Percentiles rank a stretch among this genome's conserved stretches.
phyloP scores from a whole-genome alignment of 37 sponge, comb jelly and placozoan genomes.

The Beroe ovata region DNA sequence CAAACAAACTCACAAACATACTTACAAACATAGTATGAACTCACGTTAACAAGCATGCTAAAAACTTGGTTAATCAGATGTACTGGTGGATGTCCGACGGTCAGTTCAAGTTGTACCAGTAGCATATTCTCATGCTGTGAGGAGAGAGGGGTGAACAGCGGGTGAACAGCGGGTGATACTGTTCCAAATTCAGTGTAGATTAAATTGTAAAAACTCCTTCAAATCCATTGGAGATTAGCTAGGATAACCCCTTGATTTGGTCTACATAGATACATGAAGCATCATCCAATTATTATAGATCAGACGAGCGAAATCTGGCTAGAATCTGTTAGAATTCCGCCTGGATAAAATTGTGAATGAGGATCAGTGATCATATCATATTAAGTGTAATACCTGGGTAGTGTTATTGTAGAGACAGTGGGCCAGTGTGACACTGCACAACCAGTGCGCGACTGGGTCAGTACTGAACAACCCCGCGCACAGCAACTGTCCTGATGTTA shows the following conservation, averaged over 20 bases:
- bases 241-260: too few relatives aligned
- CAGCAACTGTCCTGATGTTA: constrained; percentile 89
- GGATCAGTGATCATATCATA: too few relatives aligned
- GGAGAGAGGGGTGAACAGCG: too few relatives aligned
- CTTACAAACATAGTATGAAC: not conserved
- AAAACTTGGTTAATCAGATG: constrained; percentile 57
- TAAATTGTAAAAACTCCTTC: too few relatives aligned
- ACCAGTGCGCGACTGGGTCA: constrained; percentile 60
- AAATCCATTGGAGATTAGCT: too few relatives aligned
- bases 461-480: constrained; percentile 84
- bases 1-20: not conserved
- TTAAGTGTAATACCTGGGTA: constrained; percentile 47
- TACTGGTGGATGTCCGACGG: not conserved
- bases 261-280: too few relatives aligned
- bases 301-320: too few relatives aligned
- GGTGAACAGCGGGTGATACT: too few relatives aligned
- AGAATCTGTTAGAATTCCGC: too few relatives aligned
- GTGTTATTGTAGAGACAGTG: constrained; percentile 51
- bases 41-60: constrained; percentile 15
- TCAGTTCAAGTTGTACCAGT: constrained; percentile 45
- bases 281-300: too few relatives aligned
- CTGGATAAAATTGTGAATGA: too few relatives aligned
- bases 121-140: constrained; percentile 50
- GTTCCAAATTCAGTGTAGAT: too few relatives aligned
- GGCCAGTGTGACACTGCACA: constrained; percentile 43